These are phyloP conservation scores for Drosophila flavopinicola DNA, from an alignment of 2,888 invertebrate genomes.

Conservation along the genomic window DNA sequence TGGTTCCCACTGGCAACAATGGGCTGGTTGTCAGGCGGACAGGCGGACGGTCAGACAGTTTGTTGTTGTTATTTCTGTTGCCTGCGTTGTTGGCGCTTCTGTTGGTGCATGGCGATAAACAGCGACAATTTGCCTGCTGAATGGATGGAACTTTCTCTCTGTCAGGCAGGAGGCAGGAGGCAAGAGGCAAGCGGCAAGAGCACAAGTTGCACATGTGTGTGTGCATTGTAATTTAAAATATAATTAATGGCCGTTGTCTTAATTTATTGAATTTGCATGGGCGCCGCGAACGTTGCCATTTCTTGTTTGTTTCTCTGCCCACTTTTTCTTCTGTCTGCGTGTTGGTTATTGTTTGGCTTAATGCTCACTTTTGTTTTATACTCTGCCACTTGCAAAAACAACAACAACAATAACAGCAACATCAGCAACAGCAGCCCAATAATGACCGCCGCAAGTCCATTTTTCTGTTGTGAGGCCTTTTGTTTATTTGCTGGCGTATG, in stretches of 20 bases:
- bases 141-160: slow-evolving; percentile 68
- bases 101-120: slow-evolving; percentile 73
- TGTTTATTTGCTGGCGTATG: slow-evolving; percentile 63
- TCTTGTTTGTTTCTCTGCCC: slow-evolving; percentile 38
- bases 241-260: slow-evolving; percentile 77
- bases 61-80: slow-evolving; percentile 33
- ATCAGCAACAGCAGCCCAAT: slow-evolving; percentile 66
- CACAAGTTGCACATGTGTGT: slow-evolving; percentile 23
- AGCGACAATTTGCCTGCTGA: slow-evolving; percentile 79
- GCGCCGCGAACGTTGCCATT: slow-evolving; percentile 50
- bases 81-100: slow-evolving; percentile 37
- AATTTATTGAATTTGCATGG: slow-evolving; percentile 80
- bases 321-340: background rate
- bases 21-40: slow-evolving; percentile 22
- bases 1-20: slow-evolving; percentile 64
- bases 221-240: slow-evolving; percentile 79
- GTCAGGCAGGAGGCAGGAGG: too few species aligned
- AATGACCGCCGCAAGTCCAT: slow-evolving; percentile 75
- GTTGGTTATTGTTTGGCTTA: slow-evolving; percentile 59
- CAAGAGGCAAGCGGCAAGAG: too few species aligned
- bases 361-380: slow-evolving; percentile 58
- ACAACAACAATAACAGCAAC: slow-evolving; percentile 54
- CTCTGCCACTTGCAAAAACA: slow-evolving; percentile 35
- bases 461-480: slow-evolving; percentile 62
- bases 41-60: slow-evolving; percentile 10